Evolutionary conservation across 2,113 vertebrate genomes (phyloP), one percentile per base, ranked within the genome.

Genomic region (Oreotragus oreotragus): DNA sequence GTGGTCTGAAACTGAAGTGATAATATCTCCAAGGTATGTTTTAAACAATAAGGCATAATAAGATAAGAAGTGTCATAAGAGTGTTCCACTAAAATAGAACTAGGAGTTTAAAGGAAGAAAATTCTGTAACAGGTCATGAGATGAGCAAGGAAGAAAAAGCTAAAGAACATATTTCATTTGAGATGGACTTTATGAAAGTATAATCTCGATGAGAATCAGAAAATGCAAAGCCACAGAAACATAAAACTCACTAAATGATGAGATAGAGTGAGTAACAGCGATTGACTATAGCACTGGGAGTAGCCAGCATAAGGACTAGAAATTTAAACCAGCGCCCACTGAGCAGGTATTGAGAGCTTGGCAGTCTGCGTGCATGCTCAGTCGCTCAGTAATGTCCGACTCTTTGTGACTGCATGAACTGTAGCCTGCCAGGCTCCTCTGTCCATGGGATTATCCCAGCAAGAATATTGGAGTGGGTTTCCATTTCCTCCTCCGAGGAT

Each of bases 301-400:
- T 11, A 81, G 5, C 5, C 36, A 36, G 3, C 13, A 8, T 3
- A 25, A 73, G 79, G 36, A 23, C 58, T 73, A 36, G 70, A 62
- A 60, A 83, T 58, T 12, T 28, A 84, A 60, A 66, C 13, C 11
- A 36, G n/a, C 33, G 19, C 7, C 49, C 79, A 21, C 0, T 28
- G 27, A 57, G n/a, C 83, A 62, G 33, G 27, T 27, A 79, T 10
- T 47, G 43, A 79, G 76, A 47, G 76, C 43, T 47, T 47, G 43
- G 43, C 76, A 17, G 14, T 30, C 66, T 23, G 5, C 2, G 2
- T 79, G 70, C 39, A 43, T 15, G 33, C 62, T n/a, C 19, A 66
- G 33, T 9, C 3, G 4, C 62, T 66, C 33, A 66, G 33, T n/a
- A 0, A 0, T 5, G 62, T 66, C 62, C 7, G 0, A 66, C 33